phyloP scores from a whole-genome alignment of 2,113 vertebrate genomes.

The Rhea americana region DNA sequence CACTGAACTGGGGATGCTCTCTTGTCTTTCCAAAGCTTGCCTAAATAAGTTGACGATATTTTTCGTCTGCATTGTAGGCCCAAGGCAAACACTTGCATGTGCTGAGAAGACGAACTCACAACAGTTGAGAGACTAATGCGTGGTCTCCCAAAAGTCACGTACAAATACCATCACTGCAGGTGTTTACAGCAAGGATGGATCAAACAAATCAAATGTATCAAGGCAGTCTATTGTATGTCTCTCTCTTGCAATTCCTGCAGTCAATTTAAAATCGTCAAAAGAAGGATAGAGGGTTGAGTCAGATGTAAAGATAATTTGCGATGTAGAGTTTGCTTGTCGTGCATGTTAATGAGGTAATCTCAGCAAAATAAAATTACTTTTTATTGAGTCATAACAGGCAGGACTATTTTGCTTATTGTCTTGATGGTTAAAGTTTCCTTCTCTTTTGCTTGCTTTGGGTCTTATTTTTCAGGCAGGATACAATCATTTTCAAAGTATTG shows the following conservation, averaged over 20 bases:
- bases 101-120: neutral
- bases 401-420: neutral
- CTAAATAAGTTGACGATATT: neutral
- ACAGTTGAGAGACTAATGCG: neutral
- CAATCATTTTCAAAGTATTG: neutral
- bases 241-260: neutral
- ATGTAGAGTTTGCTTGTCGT: neutral
- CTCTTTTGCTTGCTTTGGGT: neutral
- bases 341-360: neutral
- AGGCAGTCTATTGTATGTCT: neutral
- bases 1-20: fast-evolving
- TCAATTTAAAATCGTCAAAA: neutral
- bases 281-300: neutral
- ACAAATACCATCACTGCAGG: neutral
- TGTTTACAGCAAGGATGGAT: neutral
- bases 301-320: neutral
- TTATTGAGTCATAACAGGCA: neutral
- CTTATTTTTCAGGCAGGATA: neutral
- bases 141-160: neutral
- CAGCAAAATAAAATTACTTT: neutral
- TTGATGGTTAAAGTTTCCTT: neutral
- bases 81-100: neutral
- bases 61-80: neutral
- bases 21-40: neutral
- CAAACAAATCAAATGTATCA: neutral